Conservation (phyloP, 2,888 invertebrate genomes). For the Eupelmus urozonus region DNA sequence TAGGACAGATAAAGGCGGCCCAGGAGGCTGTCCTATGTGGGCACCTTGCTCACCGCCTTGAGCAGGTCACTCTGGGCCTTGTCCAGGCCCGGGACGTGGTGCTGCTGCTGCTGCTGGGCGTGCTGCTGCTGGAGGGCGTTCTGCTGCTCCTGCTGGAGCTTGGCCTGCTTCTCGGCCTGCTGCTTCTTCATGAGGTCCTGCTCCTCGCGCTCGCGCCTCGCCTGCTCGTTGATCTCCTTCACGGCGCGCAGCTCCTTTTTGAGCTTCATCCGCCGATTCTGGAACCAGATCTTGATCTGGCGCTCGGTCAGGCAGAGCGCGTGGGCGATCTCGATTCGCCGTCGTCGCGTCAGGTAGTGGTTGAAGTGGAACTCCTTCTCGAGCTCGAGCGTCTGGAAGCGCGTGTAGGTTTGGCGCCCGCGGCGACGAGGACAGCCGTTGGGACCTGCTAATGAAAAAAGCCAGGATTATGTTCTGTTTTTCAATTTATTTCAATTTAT, state of each 20-base stretch:
- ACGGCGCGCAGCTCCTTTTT: conserved; percentile 96
- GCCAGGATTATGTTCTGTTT: too few species aligned
- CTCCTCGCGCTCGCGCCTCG: conserved; percentile 92
- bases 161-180: conserved; percentile 92
- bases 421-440: conserved; percentile 96
- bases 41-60: conserved; percentile 87
- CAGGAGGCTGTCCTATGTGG: conserved; percentile 82
- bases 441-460: conserved; percentile 85
- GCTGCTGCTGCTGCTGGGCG: conserved; percentile 90
- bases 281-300: conserved; percentile 98
- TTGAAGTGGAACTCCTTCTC: conserved; percentile 99
- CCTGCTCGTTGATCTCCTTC: conserved; percentile 96
- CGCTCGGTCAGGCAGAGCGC: conserved; percentile 96
- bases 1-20: conserved; percentile 62
- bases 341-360: conserved; percentile 96
- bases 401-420: conserved; percentile 97
- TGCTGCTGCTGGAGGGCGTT: conserved; percentile 94
- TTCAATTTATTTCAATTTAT: too few species aligned
- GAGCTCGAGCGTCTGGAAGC: conserved; percentile 98
- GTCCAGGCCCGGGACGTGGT: conserved; percentile 86
- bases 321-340: conserved; percentile 98
- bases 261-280: conserved; percentile 97
- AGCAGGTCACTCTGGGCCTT: conserved; percentile 87
- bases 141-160: conserved; percentile 93
- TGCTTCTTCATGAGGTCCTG: conserved; percentile 95